Conservation (phyloP, 2,888 invertebrate genomes). For the Rhingia rostrata region DNA sequence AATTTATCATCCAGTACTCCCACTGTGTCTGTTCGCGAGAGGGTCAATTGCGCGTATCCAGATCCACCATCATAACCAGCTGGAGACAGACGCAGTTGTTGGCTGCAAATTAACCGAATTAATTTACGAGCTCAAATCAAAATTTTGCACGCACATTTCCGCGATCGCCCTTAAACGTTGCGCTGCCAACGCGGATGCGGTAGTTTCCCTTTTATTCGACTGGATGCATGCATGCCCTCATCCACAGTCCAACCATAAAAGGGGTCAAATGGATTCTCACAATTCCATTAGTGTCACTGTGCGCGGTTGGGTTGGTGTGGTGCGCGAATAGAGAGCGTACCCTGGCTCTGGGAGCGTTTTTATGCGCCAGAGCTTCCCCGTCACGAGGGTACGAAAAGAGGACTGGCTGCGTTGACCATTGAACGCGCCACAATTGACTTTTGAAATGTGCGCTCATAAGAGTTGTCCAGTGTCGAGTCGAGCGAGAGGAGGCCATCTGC, state of each 20-base stretch:
- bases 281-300: constrained; percentile 71
- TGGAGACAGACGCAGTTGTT: constrained; percentile 45
- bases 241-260: constrained; percentile 13
- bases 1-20: constrained; percentile 70
- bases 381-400: constrained; percentile 17
- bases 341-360: constrained; percentile 31
- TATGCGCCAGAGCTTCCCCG: constrained; percentile 13
- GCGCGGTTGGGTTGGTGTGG: constrained; percentile 31
- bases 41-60: constrained; percentile 61
- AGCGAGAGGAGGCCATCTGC: constrained; percentile 63
- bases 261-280: constrained; percentile 71
- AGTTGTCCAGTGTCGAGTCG: constrained; percentile 2
- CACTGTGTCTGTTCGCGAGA: constrained; percentile 44
- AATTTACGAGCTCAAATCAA: constrained; percentile 75
- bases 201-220: not conserved
- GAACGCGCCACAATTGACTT: constrained; percentile 71
- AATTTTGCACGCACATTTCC: constrained; percentile 74
- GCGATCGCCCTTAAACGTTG: constrained; percentile 52
- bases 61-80: constrained; percentile 41
- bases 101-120: constrained; percentile 72
- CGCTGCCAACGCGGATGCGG: not conserved
- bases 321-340: constrained; percentile 14
- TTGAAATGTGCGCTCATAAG: constrained; percentile 31
- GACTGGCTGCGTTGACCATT: constrained; percentile 62
- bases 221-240: constrained; percentile 16